Evolutionary conservation across 2,113 vertebrate species (phyloP).

Genomic region (Callionymus lyra): DNA sequence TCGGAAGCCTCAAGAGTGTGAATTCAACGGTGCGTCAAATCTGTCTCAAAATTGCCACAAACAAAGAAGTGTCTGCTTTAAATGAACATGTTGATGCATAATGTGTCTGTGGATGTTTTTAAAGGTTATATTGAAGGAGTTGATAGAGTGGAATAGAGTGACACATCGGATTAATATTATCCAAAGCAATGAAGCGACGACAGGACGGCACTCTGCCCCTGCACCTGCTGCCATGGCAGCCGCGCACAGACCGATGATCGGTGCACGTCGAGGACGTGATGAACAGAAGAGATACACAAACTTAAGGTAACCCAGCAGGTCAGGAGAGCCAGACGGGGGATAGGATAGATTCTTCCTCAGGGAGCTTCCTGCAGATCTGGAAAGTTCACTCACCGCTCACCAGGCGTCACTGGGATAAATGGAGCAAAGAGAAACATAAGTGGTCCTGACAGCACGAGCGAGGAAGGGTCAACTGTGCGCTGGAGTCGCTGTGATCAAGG

Average conservation of each 20-base stretch:
- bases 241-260: constrained; percentile 22
- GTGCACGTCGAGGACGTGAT: constrained; percentile 27
- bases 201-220: constrained; percentile 8
- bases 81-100: constrained; percentile 4
- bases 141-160: constrained; percentile 6
- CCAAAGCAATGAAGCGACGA: constrained; percentile 16
- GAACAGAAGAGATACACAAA: constrained; percentile 17
- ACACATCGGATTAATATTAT: constrained; percentile 39
- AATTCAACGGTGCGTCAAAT: no score
- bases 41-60: no score
- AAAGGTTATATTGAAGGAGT: constrained; percentile 12
- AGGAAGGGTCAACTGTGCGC: constrained; percentile 23
- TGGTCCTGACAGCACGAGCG: constrained; percentile 23
- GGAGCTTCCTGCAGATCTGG: constrained; percentile 11
- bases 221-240: constrained; percentile 27
- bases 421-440: constrained; percentile 14
- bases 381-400: constrained; percentile 23
- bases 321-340: constrained; percentile 5
- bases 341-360: constrained; percentile 1
- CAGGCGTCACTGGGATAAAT: constrained; percentile 28
- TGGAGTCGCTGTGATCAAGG: constrained; percentile 25
- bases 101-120: constrained; percentile 11
- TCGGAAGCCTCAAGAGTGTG: no score
- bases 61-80: no score
- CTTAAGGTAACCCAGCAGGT: constrained; percentile 11